Evolutionary conservation across 30 jellyfish, hydroid and myxozoan genomes (phyloP), one percentile per base, ranked within the genome.

Genomic region (Chrysaora quinquecirrha): DNA sequence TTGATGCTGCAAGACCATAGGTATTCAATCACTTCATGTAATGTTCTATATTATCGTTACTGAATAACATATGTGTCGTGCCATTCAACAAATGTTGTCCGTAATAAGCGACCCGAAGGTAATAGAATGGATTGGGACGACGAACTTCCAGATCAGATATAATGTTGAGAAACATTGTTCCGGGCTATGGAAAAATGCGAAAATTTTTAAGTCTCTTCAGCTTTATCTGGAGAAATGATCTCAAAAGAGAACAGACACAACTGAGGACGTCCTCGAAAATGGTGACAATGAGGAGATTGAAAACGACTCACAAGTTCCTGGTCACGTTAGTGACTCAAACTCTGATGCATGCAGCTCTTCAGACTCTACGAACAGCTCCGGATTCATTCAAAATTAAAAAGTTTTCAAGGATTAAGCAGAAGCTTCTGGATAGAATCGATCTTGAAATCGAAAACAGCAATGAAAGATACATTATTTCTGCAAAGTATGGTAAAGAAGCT

Each of bases 391-490:
- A 43, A 43, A 43, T 6, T 6, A 43, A 43, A 43, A 43, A 52
- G 24, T 19, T 20, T 9, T 10, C 29, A 52, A 4, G 6, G 27
- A 2, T 20, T 2, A 52, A 20, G 29, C 27, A 10, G 19, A 7
- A 20, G 19, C 68, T 52, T 4, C 68, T 52, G 3, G 27, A 52
- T 2, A 52, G 24, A 19, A 4, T 52, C 6, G 6, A 52, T 25
- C 12, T 52, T 12, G 68, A 52, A 3, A 10, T 32, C 50, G 76
- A 24, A 52, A 52, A 25, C 4, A 25, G 68, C 3, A 73, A 73
- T 27, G 84, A 73, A 62, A 73, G 84, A 48, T 73, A 73, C 49
- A 24, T 43, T 1, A 9, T 73, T 29, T 48, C 48, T 71, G 84
- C 84, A 24, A 10, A 9, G 1, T 73, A 43, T 73, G 84, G 84